Base-by-base conservation (phyloP, 1,140 invertebrate genomes). In the Rhagoletis zephyria region DNA sequence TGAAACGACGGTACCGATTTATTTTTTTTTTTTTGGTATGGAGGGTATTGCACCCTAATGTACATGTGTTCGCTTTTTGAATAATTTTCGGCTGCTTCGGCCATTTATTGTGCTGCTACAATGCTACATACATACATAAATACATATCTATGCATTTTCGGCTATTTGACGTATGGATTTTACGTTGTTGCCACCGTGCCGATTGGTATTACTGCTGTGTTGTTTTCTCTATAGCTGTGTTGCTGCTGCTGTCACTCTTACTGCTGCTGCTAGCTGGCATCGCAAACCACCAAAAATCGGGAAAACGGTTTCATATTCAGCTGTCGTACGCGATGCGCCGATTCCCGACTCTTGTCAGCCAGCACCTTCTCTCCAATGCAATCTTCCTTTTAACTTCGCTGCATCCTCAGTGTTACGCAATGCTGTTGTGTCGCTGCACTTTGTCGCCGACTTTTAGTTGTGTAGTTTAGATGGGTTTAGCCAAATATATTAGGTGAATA, bases 401-500 rank as follows among this genome's bases (percentile, higher is more conserved):
- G 74, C 74, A 81, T 74, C 67, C 67, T 74, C 42, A 14, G 56
- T 30, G 56, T 56, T 30, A n/a, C 45, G 14, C 48, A 81, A 81
- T 81, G 51, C 51, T 56, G 48, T 81, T 81, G 74, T 81, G 48
- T 81, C 74, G 74, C 48, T 56, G 74, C 42, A 81, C 56, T 81
- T 81, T 56, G 74, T 81, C n/a, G 74, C 48, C 74, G 48, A 19
- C 51, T 81, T n/a, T 81, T 81, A 19, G 74, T 42, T 19, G 74
- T 81, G 74, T 30, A 81, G 74, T 81, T 81, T 19, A 81, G 48
- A 56, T 81, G 2, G 6, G 48, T 48, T 56, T 81, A 56, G 74
- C 74, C 19, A 81, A 81, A 56, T n/a, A n/a, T n/a, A 4, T 14
- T 81, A 42, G 48, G 40, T n/a, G 51, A 56, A 81, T 48, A 81